Percentiles rank a stretch among this genome's conserved stretches.
Conservation (phyloP, 2,888 invertebrate genomes). For the Ectemnius lituratus region DNA sequence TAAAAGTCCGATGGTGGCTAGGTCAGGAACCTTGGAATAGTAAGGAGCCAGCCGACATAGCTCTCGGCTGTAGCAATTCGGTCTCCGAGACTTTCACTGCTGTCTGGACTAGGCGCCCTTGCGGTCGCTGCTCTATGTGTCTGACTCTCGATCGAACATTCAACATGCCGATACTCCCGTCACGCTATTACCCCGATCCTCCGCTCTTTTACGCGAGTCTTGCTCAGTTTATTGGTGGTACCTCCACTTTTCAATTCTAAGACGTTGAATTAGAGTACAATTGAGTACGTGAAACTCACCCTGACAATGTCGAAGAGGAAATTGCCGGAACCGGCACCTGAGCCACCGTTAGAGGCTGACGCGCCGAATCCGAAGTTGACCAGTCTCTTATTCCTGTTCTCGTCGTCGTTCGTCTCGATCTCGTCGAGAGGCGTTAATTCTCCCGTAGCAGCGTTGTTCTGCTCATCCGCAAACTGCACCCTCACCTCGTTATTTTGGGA, state of each 20-base stretch:
- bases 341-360: slow-evolving; percentile 75
- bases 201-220: slow-evolving; percentile 22
- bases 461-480: slow-evolving; percentile 81
- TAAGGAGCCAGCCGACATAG: slow-evolving; percentile 32
- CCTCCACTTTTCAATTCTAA: slow-evolving; percentile 38
- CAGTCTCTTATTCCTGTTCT: slow-evolving; percentile 90
- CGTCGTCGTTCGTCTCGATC: slow-evolving; percentile 86
- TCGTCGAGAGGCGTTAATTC: slow-evolving; percentile 86
- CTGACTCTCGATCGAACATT: slow-evolving; percentile 49
- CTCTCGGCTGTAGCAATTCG: slow-evolving; percentile 37
- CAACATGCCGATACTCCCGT: slow-evolving; percentile 21
- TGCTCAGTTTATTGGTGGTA: not conserved
- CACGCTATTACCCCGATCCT: slow-evolving; percentile 15
- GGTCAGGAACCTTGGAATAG: slow-evolving; percentile 59
- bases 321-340: slow-evolving; percentile 88
- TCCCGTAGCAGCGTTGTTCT: slow-evolving; percentile 82
- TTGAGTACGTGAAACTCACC: slow-evolving; percentile 81
- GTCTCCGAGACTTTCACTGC: slow-evolving; percentile 52
- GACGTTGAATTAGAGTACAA: not conserved
- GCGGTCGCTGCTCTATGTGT: slow-evolving; percentile 24
- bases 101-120: slow-evolving; percentile 57
- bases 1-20: slow-evolving; percentile 44
- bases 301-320: slow-evolving; percentile 93
- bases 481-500: slow-evolving; percentile 83
- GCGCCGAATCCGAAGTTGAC: slow-evolving; percentile 83